A percentile compares a stretch with the other conserved stretches of the same genome.
Evolutionary conservation across 2,888 invertebrate species (phyloP).

Genomic region (Trichopoda pennipes): DNA sequence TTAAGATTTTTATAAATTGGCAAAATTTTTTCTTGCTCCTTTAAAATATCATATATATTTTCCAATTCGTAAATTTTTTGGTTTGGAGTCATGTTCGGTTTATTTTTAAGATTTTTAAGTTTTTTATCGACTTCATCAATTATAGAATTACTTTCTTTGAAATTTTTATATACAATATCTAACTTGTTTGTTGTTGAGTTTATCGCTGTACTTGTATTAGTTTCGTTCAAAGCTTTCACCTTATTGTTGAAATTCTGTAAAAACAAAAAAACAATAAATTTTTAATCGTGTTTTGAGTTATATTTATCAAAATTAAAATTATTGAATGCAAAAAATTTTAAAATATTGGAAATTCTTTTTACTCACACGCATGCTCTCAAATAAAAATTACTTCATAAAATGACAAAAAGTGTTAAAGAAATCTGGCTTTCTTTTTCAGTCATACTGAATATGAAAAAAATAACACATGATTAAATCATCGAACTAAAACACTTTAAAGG

Average conservation of each 20-base stretch:
- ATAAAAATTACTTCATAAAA: too few species aligned
- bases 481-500: too few species aligned
- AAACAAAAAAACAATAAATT: background rate
- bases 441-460: too few species aligned
- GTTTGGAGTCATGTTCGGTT: slow-evolving; percentile 11
- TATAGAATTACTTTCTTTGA: slow-evolving; percentile 37
- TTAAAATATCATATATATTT: slow-evolving; percentile 45
- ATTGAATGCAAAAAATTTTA: too few species aligned
- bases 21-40: slow-evolving; percentile 39
- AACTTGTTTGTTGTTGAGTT: slow-evolving; percentile 15
- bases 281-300: too few species aligned
- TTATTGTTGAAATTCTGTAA: background rate
- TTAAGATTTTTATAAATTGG: slow-evolving; percentile 38
- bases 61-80: slow-evolving; percentile 38
- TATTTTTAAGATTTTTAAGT: slow-evolving; percentile 28
- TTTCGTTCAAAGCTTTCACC: background rate
- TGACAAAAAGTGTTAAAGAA: too few species aligned
- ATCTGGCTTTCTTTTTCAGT: too few species aligned
- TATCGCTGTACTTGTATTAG: background rate
- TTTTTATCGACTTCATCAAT: slow-evolving; percentile 38
- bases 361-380: too few species aligned
- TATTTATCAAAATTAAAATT: too few species aligned
- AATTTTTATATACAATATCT: slow-evolving; percentile 22
- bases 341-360: too few species aligned
- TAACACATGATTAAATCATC: too few species aligned